Base-by-base conservation (phyloP, 2,797 vertebrate genomes). In the Epinephelus malabaricus region DNA sequence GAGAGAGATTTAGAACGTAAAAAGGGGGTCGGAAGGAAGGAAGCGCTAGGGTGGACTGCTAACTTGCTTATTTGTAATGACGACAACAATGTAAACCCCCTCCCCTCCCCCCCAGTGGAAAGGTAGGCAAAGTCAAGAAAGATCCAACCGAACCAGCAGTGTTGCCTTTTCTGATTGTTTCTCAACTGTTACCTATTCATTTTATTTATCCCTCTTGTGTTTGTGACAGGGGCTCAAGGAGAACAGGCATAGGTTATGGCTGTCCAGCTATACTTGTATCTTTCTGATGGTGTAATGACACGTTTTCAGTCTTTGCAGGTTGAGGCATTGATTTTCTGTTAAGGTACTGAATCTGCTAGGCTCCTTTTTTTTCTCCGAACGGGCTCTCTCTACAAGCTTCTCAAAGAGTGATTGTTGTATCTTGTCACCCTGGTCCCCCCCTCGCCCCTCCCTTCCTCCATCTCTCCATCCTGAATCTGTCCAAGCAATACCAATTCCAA, bases 101-200 rank as follows among this genome's bases (percentile, higher is more conserved):
- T 66, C 65, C 18, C 7, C 0, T 15, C 15, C 10, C 23, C 23
- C 76, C 15, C 10, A 72, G 66, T 79, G 76, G 88, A 91, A 92
- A 83, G 81, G 78, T 89, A 87, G 90, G 87, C 88, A 90, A 84
- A 86, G 84, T 67, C 88, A 86, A 83, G 89, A 92, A 89, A 91
- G 92, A 91, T 91, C 92, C 91, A 94, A 92, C 93, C 92, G 92
- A 94, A 94, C 94, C 95, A 95, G 94, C 95, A 96, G 94, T 95
- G 95, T 96, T 96, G 95, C 95, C 94, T 95, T 95, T 94, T 95
- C 84, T 94, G 92, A 95, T 95, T 86, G 88, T 95, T 94, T 93
- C 90, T 95, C 94, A 91, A 85, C 90, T 93, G 91, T 95, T 93
- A 92, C 90, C 93, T 88, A 83, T 95, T 92, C 78, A 88, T 95